Evolutionary conservation across 2,797 vertebrate genomes (phyloP).

Genomic region (Sebastes paucispinis): DNA sequence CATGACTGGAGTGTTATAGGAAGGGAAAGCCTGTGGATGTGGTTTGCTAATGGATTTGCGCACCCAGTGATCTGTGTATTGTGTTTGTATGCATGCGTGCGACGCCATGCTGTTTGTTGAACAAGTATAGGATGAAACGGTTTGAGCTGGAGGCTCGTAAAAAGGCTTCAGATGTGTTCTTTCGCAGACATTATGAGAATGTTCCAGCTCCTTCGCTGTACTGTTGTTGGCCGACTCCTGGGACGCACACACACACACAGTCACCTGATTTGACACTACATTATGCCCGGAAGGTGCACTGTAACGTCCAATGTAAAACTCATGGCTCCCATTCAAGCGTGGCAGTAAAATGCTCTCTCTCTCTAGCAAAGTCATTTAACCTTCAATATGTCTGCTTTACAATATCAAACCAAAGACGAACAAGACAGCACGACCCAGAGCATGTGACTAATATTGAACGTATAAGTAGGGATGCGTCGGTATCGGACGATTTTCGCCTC

Average conservation of each 20-base stretch:
- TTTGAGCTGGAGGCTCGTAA: constrained; percentile 45
- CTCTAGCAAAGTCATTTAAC: constrained; percentile 14
- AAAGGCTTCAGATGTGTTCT: constrained; percentile 53
- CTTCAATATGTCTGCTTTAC: constrained; percentile 24
- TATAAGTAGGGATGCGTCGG: neutral
- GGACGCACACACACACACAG: neutral
- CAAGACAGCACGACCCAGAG: neutral
- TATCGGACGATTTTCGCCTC: too few relatives aligned
- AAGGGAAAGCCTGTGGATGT: constrained; percentile 38
- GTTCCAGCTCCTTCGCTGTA: constrained; percentile 33
- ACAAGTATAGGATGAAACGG: constrained; percentile 39
- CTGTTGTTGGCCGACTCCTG: constrained; percentile 40
- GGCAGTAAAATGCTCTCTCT: constrained; percentile 14
- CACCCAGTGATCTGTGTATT: constrained; percentile 36
- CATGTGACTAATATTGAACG: neutral
- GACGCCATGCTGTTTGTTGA: constrained; percentile 37
- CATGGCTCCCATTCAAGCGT: constrained; percentile 33
- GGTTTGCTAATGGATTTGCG: constrained; percentile 60
- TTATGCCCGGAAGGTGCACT: constrained; percentile 19
- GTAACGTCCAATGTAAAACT: constrained; percentile 49
- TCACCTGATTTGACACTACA: constrained; percentile 37
- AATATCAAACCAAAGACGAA: constrained; percentile 10
- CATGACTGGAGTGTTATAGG: constrained; percentile 10
- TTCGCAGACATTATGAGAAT: constrained; percentile 38
- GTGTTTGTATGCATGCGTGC: constrained; percentile 30